Evolutionary conservation across 2,888 invertebrate species (phyloP), one percentile per base, ranked within the genome.

Genomic region (Chrysina gloriosa): DNA sequence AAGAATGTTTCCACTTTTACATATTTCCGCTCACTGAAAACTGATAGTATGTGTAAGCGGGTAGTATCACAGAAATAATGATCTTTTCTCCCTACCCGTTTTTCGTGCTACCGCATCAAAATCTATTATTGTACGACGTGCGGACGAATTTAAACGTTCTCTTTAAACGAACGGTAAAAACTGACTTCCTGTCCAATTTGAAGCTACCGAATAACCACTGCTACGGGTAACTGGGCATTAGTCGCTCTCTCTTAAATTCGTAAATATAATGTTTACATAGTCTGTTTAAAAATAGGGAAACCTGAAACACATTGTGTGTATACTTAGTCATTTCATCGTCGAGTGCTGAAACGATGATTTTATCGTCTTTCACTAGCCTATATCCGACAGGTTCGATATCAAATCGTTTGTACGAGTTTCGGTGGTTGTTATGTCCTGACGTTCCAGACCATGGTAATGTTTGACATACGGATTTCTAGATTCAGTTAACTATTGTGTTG

Each of bases 121-220:
- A 61, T 42, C 58, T 61, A 61, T 61, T 61, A 61, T 61, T 61
- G 58, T 27, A 61, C 42, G 42, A 65, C 27, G 52, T 27, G 52
- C 65, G 52, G 19, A 65, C 52, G 52, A 52, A 65, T 65, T 65
- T 65, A 65, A 65, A 52, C 48, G 34, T 34, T 63, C 34, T 52
- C 36, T 65, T 52, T 65, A 50, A 65, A 65, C 27, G 65, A 65
- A 52, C 65, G 36, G 65, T 65, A 65, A 65, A 65, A 65, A 65
- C 65, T 42, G 52, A 65, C 65, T 50, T 65, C 65, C 65, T 65
- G 65, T 65, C 52, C 58, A 61, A 61, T 61, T 58, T 58, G 27
- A 42, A 61, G 45, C 42, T 14, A 27, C 58, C 42, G 29, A 42
- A 25, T 14, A 61, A 61, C 42, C 27, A 61, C 42, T 25, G 45